These are phyloP conservation scores for Athrips mouffetella DNA, from an alignment of 2,888 invertebrate species.

Conservation along the genomic window DNA sequence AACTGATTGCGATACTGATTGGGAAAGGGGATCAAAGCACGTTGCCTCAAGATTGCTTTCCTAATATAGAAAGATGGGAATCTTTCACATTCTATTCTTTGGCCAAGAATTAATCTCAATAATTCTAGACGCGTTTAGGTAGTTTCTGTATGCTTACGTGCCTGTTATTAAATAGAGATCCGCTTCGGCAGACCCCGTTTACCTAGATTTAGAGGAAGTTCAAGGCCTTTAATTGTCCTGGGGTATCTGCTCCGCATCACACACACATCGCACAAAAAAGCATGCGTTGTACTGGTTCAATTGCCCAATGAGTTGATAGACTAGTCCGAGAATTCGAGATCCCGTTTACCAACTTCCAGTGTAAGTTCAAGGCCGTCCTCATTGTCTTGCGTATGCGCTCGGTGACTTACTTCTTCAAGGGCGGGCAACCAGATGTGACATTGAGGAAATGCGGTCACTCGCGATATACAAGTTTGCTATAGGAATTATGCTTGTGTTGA, in stretches of 20 bases:
- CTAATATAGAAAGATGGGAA: neutral
- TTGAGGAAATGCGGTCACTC: constrained; percentile 30
- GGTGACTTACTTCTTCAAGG: constrained; percentile 11
- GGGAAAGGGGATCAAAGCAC: neutral
- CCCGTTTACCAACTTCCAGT: constrained; percentile 9
- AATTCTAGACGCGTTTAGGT: too few relatives aligned
- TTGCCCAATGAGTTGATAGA: constrained; percentile 1
- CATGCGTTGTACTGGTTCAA: neutral
- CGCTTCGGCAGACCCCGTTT: neutral
- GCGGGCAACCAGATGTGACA: constrained; percentile 29
- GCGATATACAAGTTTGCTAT: constrained; percentile 6
- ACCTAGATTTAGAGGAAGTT: neutral
- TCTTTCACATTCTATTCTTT: too few relatives aligned
- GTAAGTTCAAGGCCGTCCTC: constrained; percentile 15
- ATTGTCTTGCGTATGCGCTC: constrained; percentile 11
- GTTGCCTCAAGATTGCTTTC: neutral
- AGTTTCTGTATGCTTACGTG: neutral
- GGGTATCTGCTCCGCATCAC: neutral
- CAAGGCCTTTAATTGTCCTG: neutral
- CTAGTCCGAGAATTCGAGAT: neutral
- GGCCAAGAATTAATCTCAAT: too few relatives aligned
- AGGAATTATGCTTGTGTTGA: neutral
- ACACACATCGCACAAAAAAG: neutral
- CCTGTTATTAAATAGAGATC: neutral
- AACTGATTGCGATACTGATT: constrained; percentile 5